Percentiles rank a stretch among this genome's conserved stretches.
Evolutionary conservation across 2,113 vertebrate species (phyloP).

Genomic region (Heptranchias perlo): DNA sequence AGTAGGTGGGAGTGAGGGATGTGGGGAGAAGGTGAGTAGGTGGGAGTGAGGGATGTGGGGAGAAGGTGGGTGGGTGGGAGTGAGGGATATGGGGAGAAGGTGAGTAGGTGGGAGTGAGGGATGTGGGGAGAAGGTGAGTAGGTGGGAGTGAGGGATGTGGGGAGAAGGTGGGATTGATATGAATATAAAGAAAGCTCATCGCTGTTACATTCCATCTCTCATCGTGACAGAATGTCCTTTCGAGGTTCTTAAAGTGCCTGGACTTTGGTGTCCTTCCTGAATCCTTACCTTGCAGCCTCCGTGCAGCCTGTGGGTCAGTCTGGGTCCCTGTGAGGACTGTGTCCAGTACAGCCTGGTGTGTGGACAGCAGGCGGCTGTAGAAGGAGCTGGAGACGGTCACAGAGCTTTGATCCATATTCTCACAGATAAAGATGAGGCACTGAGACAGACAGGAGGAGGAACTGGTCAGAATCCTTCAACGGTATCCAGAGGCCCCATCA

Average conservation of each 20-base stretch:
- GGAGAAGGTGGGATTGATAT: background rate
- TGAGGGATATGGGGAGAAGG: no score
- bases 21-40: no score
- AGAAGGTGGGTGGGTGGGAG: no score
- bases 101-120: background rate
- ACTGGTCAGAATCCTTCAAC: background rate
- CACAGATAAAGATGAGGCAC: slow-evolving; percentile 60
- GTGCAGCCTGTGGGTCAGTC: slow-evolving; percentile 44
- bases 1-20: background rate
- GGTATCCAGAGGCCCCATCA: no score
- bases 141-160: no score
- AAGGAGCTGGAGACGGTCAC: slow-evolving; percentile 49
- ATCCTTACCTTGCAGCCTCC: slow-evolving; percentile 50
- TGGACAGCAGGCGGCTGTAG: slow-evolving; percentile 52
- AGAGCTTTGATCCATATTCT: slow-evolving; percentile 50
- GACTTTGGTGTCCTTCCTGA: background rate
- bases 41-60: no score
- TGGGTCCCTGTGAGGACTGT: slow-evolving; percentile 51
- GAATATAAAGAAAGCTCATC: background rate
- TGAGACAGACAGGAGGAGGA: slow-evolving; percentile 38
- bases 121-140: background rate
- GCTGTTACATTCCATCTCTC: background rate
- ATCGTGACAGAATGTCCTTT: background rate
- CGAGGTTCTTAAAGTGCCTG: background rate
- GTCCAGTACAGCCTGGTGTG: slow-evolving; percentile 49